These are phyloP conservation scores for Anagrus nilaparvatae DNA, from an alignment of 1,140 invertebrate genomes.

Conservation along the genomic window DNA sequence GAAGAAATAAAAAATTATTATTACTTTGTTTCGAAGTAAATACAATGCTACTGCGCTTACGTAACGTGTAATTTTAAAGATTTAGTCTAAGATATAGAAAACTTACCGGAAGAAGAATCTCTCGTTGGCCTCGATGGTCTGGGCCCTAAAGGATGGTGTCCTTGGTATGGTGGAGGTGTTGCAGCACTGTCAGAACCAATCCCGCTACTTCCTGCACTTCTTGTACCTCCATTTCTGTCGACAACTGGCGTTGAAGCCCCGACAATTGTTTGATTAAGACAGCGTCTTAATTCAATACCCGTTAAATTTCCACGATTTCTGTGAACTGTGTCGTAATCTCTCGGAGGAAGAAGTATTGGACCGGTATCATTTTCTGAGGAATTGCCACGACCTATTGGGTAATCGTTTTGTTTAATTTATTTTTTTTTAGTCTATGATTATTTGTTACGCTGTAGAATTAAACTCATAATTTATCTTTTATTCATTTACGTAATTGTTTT, in stretches of 20 bases:
- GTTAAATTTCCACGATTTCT: slow-evolving; percentile 73
- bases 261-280: slow-evolving; percentile 61
- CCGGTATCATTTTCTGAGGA: slow-evolving; percentile 45
- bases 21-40: not conserved
- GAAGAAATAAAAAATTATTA: too few relatives aligned
- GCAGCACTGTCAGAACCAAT: slow-evolving; percentile 83
- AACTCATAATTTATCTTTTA: too few relatives aligned
- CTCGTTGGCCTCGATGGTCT: slow-evolving; percentile 36
- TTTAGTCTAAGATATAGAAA: too few relatives aligned
- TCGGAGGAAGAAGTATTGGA: slow-evolving; percentile 78
- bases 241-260: slow-evolving; percentile 29
- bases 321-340: slow-evolving; percentile 87
- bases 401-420: too few relatives aligned
- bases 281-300: slow-evolving; percentile 66
- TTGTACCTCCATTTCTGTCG: slow-evolving; percentile 30
- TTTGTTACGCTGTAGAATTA: too few relatives aligned
- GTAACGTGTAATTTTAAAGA: not conserved
- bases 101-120: slow-evolving; percentile 40
- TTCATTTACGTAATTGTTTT: too few relatives aligned
- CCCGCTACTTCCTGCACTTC: slow-evolving; percentile 48
- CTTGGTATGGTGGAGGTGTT: slow-evolving; percentile 49
- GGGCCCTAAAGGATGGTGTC: slow-evolving; percentile 32
- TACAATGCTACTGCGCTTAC: not conserved
- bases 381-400: slow-evolving; percentile 35
- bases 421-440: too few relatives aligned